Evolutionary conservation across 2,113 vertebrate species (phyloP).

Genomic region (Paralichthys olivaceus): DNA sequence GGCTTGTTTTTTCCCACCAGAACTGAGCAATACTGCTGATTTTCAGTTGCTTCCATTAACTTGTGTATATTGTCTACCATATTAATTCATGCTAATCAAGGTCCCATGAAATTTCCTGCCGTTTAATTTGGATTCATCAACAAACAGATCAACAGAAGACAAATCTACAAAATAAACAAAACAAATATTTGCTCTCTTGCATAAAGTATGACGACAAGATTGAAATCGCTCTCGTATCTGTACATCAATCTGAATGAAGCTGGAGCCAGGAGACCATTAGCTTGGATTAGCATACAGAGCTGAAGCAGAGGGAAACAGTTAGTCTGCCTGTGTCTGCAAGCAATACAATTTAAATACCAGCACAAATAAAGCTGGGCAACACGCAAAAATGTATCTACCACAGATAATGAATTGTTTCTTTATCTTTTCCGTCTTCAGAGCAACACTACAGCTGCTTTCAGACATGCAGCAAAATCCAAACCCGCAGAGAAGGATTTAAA

Average conservation of each 20-base stretch:
- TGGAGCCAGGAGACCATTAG: background rate
- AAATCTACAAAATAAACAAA: background rate
- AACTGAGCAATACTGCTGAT: background rate
- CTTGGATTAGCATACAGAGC: background rate
- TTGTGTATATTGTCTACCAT: background rate
- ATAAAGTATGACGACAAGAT: background rate
- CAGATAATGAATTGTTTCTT: background rate
- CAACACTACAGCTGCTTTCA: too few species aligned
- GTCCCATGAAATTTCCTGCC: background rate
- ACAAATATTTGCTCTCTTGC: background rate
- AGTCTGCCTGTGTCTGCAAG: background rate
- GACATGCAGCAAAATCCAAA: too few species aligned
- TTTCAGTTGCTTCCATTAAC: background rate
- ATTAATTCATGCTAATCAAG: conserved; percentile 28
- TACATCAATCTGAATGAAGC: background rate
- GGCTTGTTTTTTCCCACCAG: background rate
- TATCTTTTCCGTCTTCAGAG: background rate
- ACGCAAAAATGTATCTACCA: too few species aligned
- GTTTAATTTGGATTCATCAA: conserved; percentile 11
- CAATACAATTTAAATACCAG: background rate
- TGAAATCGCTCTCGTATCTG: background rate
- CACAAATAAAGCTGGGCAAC: too few species aligned
- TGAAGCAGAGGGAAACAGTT: background rate
- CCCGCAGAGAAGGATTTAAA: too few species aligned
- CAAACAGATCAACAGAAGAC: background rate